These are phyloP conservation scores for Conger conger DNA, from an alignment of 2,113 vertebrate genomes.

Conservation along the genomic window DNA sequence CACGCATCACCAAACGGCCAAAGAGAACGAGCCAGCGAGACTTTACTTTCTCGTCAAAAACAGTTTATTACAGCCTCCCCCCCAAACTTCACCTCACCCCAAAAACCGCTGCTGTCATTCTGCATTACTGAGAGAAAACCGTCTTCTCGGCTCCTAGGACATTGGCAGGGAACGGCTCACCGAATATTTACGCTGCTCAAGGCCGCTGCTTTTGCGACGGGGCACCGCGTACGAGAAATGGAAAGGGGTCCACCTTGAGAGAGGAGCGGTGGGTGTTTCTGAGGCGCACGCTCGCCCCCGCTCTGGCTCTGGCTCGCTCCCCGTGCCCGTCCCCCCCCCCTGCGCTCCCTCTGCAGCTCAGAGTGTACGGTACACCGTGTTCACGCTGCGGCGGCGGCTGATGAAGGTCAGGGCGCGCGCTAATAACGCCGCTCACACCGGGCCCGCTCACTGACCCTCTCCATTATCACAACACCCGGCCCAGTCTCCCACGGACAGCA, in stretches of 20 bases:
- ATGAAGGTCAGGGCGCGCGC: neutral
- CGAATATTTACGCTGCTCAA: neutral
- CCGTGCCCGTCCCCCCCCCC: too few species aligned
- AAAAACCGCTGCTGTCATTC: neutral
- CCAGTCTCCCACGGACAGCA: neutral
- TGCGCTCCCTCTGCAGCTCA: neutral
- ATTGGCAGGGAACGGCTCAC: neutral
- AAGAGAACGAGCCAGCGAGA: constrained; percentile 6
- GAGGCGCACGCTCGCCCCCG: neutral
- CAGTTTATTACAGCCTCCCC: neutral
- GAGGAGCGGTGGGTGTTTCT: neutral
- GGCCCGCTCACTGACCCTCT: neutral
- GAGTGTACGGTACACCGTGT: neutral
- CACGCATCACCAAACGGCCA: constrained; percentile 8
- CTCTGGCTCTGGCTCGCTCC: neutral
- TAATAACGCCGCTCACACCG: neutral
- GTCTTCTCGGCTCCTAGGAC: neutral
- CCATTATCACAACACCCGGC: neutral
- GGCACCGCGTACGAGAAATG: neutral
- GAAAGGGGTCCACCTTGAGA: neutral
- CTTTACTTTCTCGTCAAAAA: constrained; percentile 5
- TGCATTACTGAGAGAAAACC: neutral
- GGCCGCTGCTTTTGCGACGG: neutral
- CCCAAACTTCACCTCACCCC: too few species aligned
- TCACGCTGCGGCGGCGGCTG: neutral